Conservation (phyloP, 2,797 vertebrate genomes). For the Xenentodon cancila region DNA sequence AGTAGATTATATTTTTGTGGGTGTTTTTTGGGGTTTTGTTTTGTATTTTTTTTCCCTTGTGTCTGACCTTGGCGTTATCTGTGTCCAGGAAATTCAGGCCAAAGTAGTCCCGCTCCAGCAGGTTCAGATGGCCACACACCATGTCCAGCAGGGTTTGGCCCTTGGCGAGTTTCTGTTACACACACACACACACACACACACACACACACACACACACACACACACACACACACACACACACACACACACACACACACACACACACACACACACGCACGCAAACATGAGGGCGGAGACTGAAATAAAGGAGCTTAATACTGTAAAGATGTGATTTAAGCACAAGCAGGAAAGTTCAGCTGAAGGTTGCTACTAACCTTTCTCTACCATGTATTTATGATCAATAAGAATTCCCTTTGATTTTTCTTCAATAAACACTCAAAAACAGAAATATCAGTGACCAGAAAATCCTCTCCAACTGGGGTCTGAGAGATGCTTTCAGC, state of each 20-base stretch:
- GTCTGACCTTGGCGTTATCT: slow-evolving; percentile 92
- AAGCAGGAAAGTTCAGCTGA: no score
- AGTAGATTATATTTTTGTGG: no score
- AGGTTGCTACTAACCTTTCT: no score
- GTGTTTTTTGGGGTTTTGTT: slow-evolving; percentile 62
- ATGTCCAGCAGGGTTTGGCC: slow-evolving; percentile 94
- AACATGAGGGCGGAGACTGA: no score
- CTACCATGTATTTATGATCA: no score
- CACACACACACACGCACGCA: no score
- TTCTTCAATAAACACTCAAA: not conserved
- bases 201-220: slow-evolving; percentile 8
- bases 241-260: no score
- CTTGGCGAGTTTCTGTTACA: slow-evolving; percentile 89
- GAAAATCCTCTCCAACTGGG: slow-evolving; percentile 15
- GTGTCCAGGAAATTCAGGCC: slow-evolving; percentile 93
- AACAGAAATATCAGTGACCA: slow-evolving; percentile 20
- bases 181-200: slow-evolving; percentile 41
- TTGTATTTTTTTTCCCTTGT: slow-evolving; percentile 39
- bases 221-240: no score
- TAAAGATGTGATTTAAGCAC: no score
- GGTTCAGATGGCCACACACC: slow-evolving; percentile 97
- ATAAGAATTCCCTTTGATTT: no score
- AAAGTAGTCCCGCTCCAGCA: slow-evolving; percentile 98
- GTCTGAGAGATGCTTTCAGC: slow-evolving; percentile 32
- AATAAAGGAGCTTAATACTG: no score